Percentiles rank a stretch among this genome's conserved stretches.
phyloP scores from a whole-genome alignment of 1,140 invertebrate species.

The Epicauta chinensis region DNA sequence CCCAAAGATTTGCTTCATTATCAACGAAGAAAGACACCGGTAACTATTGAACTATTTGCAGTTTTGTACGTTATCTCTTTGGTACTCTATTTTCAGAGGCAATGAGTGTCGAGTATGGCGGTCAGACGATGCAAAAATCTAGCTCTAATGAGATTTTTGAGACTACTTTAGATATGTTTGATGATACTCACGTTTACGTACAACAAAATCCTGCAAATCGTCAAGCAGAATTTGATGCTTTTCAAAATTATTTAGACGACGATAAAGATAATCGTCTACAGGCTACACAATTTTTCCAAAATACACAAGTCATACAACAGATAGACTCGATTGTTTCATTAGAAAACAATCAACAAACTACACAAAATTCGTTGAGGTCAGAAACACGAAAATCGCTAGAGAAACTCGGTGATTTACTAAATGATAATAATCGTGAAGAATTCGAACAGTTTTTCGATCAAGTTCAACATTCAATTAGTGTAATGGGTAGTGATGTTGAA shows the following conservation, averaged over 20 bases:
- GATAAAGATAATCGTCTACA: neutral
- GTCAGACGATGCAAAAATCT: neutral
- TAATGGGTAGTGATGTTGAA: conserved; percentile 24
- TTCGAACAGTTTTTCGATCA: conserved; percentile 33
- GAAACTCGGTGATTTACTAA: neutral
- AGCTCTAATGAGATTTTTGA: neutral
- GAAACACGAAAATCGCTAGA: neutral
- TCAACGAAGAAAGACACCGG: conserved; percentile 2
- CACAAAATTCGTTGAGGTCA: neutral
- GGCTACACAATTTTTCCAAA: conserved; percentile 2
- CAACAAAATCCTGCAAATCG: no score
- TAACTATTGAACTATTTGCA: neutral
- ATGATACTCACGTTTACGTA: no score
- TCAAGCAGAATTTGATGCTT: conserved; percentile 1
- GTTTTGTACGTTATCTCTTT: no score
- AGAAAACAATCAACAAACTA: neutral
- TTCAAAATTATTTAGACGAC: conserved; percentile 1
- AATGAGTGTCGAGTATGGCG: neutral
- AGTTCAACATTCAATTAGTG: conserved; percentile 34
- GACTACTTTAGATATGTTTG: no score
- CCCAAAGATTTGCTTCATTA: conserved; percentile 1
- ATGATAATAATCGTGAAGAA: conserved; percentile 18
- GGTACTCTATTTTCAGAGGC: no score
- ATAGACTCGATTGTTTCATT: neutral
- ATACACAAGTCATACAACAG: neutral